These are phyloP conservation scores for Orgyia antiqua DNA, from an alignment of 2,888 invertebrate genomes.

Conservation along the genomic window DNA sequence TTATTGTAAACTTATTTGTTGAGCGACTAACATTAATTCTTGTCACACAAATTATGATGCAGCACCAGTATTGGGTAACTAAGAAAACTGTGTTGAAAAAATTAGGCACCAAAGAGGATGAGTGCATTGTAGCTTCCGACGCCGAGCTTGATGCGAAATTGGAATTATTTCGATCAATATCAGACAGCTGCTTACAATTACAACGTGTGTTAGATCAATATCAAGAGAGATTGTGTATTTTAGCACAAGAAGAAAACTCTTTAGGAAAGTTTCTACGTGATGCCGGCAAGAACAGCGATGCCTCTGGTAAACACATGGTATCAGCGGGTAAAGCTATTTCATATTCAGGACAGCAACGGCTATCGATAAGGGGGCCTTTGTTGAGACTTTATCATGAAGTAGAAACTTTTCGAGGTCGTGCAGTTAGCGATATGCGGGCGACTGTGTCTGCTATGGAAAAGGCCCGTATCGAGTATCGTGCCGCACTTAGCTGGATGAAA, in stretches of 20 bases:
- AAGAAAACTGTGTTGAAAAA: conserved; percentile 96
- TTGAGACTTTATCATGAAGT: conserved; percentile 95
- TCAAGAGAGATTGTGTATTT: conserved; percentile 93
- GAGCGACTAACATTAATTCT: too few relatives aligned
- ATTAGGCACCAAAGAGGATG: conserved; percentile 97
- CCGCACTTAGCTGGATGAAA: conserved; percentile 99
- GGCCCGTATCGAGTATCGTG: conserved; percentile 96
- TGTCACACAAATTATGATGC: conserved; percentile 85
- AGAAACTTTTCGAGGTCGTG: conserved; percentile 97
- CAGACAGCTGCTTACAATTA: conserved; percentile 91
- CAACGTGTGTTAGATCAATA: conserved; percentile 94
- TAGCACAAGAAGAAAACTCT: conserved; percentile 97
- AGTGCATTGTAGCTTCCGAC: conserved; percentile 96
- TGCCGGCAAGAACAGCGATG: conserved; percentile 93
- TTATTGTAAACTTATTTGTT: too few relatives aligned
- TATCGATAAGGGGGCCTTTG: conserved; percentile 91
- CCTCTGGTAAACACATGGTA: conserved; percentile 80
- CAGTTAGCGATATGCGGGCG: conserved; percentile 93
- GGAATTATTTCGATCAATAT: conserved; percentile 94
- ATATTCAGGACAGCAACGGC: conserved; percentile 94
- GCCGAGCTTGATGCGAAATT: conserved; percentile 97
- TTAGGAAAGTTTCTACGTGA: conserved; percentile 96
- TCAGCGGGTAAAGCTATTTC: conserved; percentile 90
- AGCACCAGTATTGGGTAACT: conserved; percentile 98
- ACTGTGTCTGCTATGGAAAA: conserved; percentile 97